Percentiles rank a stretch among this genome's conserved stretches.
phyloP scores from a whole-genome alignment of 2,113 vertebrate genomes.

The Tragulus kanchil region DNA sequence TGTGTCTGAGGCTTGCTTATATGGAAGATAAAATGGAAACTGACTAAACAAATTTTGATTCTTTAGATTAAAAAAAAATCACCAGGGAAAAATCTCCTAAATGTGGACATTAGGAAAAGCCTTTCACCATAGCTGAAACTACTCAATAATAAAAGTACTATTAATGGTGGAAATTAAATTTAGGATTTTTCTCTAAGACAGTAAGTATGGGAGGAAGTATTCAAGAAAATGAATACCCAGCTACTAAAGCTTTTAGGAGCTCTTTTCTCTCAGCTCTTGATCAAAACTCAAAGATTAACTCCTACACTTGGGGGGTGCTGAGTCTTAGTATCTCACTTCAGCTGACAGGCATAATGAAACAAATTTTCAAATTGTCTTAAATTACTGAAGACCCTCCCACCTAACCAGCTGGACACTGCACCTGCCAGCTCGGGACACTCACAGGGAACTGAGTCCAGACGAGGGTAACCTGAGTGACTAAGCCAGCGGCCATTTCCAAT shows the following conservation, averaged over 20 bases:
- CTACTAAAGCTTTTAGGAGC: not conserved
- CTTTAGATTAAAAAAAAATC: constrained; percentile 19
- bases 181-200: constrained; percentile 18
- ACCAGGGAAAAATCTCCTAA: not conserved
- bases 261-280: constrained; percentile 13
- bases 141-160: constrained; percentile 41
- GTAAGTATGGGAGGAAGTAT: constrained; percentile 6
- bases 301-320: not conserved
- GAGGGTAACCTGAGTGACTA: constrained; percentile 19
- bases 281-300: constrained; percentile 11
- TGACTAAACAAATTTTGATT: constrained; percentile 23
- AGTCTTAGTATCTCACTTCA: constrained; percentile 42
- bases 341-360: constrained; percentile 18
- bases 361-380: constrained; percentile 63
- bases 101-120: not conserved
- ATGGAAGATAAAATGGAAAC: constrained; percentile 3
- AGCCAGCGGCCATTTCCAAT: constrained; percentile 21
- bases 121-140: not conserved
- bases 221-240: constrained; percentile 32
- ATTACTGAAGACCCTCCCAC: not conserved
- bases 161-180: constrained; percentile 22
- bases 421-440: not conserved
- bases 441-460: constrained; percentile 37
- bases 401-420: constrained; percentile 53
- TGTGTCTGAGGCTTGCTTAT: constrained; percentile 14